Evolutionary conservation across 2,888 invertebrate genomes (phyloP), one percentile per base, ranked within the genome.

Genomic region (Coelogynopora nodosa): DNA sequence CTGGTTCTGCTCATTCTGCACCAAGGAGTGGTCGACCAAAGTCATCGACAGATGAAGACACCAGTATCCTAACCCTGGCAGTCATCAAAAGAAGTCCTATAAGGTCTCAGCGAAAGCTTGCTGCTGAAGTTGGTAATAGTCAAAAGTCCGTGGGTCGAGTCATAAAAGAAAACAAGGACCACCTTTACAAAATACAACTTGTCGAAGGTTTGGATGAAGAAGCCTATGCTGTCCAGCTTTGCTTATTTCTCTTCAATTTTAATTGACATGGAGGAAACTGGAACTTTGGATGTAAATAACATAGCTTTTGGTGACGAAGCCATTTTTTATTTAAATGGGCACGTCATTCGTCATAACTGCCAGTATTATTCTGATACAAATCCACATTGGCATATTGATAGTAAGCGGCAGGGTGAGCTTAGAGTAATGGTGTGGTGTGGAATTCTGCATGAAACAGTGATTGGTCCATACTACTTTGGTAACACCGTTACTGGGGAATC

Each of bases 281-380:
- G 23, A 74, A 74, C 74, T 74, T 74, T 74, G 74, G 23, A 74
- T 74, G 74, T 26, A 74, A 74, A 74, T 74, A 82, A 82, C 31
- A 0, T 86, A 86, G 81, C 31, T 29, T 86, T 86, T 81, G 82
- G 83, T 83, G 86, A 86, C 84, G 49, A 86, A 31, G 86, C 86
- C 0, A 86, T 86, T 86, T 86, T 86, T 0, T 27, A 86, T 86
- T 86, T 86, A 31, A 86, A 86, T 86, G 86, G 84, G 18, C 86
- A 86, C 27, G 86, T 86, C 26, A 86, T 85, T 81, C 0, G 84
- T 18, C 84, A 86, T 26, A 30, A 86, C 49, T 82, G 23, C 28
- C 81, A 81, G 49, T 86, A 84, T 30, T 86, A 81, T 30, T 83
- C 83, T 82, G 83, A 85, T 1, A 26, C 13, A 0, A 84, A 86